Percentiles rank a stretch among this genome's conserved stretches.
Conservation (phyloP, 2,797 vertebrate species). For the Babyrousa celebensis region DNA sequence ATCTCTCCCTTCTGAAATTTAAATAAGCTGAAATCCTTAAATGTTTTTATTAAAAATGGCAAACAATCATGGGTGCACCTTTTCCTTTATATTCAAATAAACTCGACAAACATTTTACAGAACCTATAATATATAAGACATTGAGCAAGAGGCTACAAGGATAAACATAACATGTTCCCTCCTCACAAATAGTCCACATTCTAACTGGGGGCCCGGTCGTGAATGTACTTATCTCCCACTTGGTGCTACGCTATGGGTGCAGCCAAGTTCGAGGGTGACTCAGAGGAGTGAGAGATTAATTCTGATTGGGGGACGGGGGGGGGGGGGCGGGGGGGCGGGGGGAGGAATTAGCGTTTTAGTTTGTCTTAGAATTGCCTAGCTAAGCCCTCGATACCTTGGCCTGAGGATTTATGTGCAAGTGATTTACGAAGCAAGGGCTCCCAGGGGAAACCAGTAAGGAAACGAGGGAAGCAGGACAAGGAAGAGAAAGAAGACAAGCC, state of each 20-base stretch:
- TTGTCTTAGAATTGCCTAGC: neutral
- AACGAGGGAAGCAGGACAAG: neutral
- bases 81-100: slow-evolving; percentile 41
- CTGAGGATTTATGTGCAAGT: neutral
- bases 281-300: slow-evolving; percentile 49
- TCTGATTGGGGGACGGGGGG: neutral
- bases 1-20: neutral
- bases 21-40: slow-evolving; percentile 40
- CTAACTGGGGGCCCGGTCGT: neutral
- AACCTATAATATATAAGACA: neutral
- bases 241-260: neutral
- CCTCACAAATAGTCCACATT: neutral
- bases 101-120: slow-evolving; percentile 24
- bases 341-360: slow-evolving; percentile 1
- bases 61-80: neutral
- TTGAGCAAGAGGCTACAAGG: neutral
- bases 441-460: slow-evolving; percentile 5
- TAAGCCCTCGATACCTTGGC: neutral
- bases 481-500: neutral
- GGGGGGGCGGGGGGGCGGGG: too few species aligned
- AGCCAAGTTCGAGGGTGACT: neutral
- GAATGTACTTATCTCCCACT: neutral
- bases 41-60: slow-evolving; percentile 13
- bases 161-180: neutral
- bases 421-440: neutral